Percentiles rank a stretch among this genome's conserved stretches.
Evolutionary conservation across 1,140 invertebrate genomes (phyloP).

Genomic region (Coboldia fuscipes): DNA sequence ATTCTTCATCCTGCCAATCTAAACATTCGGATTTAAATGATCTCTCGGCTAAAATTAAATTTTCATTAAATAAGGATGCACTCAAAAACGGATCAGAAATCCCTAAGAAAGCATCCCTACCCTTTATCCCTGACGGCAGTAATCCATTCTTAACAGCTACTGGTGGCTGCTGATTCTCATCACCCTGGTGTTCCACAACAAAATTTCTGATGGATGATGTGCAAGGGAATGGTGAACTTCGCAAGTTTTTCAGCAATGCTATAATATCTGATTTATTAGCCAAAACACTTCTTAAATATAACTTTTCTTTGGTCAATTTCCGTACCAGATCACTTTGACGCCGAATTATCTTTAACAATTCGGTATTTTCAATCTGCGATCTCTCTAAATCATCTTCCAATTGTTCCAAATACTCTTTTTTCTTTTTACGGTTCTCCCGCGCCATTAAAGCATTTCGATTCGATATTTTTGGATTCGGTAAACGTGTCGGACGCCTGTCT

Average conservation of each 20-base stretch:
- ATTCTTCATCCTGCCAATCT: too few species aligned
- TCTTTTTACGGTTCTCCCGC: conserved; percentile 29
- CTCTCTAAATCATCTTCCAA: conserved; percentile 25
- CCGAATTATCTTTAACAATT: conserved; percentile 22
- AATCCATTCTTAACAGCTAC: conserved; percentile 6
- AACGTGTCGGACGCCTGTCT: conserved; percentile 8
- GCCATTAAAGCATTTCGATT: conserved; percentile 31
- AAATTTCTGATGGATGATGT: conserved; percentile 2
- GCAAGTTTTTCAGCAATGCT: conserved; percentile 17
- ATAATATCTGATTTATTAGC: conserved; percentile 25
- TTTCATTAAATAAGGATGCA: too few species aligned
- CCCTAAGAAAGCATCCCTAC: too few species aligned
- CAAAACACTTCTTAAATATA: conserved; percentile 27
- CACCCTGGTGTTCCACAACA: conserved; percentile 5
- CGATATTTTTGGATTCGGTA: conserved; percentile 12
- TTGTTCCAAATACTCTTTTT: conserved; percentile 30
- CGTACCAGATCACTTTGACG: conserved; percentile 22
- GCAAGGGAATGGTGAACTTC: conserved; percentile 4
- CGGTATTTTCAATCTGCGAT: conserved; percentile 23
- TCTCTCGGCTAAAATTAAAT: too few species aligned
- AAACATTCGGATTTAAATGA: too few species aligned
- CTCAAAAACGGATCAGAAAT: too few species aligned
- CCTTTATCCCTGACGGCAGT: too few species aligned
- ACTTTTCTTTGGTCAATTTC: conserved; percentile 24
- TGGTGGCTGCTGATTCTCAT: conserved; percentile 6